Conservation (phyloP, 2,888 invertebrate species). For the Eledona agricola region DNA sequence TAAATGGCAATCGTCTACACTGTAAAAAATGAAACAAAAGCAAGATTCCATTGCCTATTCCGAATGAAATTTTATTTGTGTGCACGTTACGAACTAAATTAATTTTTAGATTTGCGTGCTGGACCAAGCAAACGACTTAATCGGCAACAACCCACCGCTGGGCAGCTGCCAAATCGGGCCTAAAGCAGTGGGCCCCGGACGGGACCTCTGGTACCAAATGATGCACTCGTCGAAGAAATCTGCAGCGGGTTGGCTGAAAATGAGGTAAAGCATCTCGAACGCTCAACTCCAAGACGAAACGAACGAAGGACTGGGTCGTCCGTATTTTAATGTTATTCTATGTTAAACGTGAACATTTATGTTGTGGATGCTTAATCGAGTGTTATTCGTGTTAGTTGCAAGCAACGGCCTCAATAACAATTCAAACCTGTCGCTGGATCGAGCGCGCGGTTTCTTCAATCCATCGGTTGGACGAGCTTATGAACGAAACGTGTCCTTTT, state of each 20-base stretch:
- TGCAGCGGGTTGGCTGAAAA: slow-evolving; percentile 86
- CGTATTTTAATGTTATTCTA: slow-evolving; percentile 33
- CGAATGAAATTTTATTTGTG: slow-evolving; percentile 62
- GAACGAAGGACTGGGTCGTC: slow-evolving; percentile 17
- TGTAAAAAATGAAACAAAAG: too few species aligned
- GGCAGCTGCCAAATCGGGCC: slow-evolving; percentile 81
- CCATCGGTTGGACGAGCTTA: too few species aligned
- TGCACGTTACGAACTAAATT: too few species aligned
- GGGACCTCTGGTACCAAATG: slow-evolving; percentile 91
- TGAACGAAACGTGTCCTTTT: slow-evolving; percentile 48
- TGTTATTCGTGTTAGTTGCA: too few species aligned
- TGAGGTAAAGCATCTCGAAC: slow-evolving; percentile 45
- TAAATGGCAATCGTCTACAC: too few species aligned
- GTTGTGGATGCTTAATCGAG: slow-evolving; percentile 4
- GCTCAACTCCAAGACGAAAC: slow-evolving; percentile 16
- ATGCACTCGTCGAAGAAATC: slow-evolving; percentile 86
- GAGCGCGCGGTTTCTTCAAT: too few species aligned
- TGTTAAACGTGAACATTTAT: slow-evolving; percentile 29
- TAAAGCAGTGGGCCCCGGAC: slow-evolving; percentile 72
- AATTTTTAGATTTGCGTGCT: slow-evolving; percentile 66
- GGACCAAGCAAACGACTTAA: slow-evolving; percentile 71
- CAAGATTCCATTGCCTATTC: too few species aligned
- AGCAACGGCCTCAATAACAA: slow-evolving; percentile 21
- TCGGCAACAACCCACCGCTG: slow-evolving; percentile 69
- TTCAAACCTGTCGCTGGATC: too few species aligned